Evolutionary conservation across 1,140 invertebrate species (phyloP), one percentile per base, ranked within the genome.

Genomic region (Drosophila equinoxialis): DNA sequence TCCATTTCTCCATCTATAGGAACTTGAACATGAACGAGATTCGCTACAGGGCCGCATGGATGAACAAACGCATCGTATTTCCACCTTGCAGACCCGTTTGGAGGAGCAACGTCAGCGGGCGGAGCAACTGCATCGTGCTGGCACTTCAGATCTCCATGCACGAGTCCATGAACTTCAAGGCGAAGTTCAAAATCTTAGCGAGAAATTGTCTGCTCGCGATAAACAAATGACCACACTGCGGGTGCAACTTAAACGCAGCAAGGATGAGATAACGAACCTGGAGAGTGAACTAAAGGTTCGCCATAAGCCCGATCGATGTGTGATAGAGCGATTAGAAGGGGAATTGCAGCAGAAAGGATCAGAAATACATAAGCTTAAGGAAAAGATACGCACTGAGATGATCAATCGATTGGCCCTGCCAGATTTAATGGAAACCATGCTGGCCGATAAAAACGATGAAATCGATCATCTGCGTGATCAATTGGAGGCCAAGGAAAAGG

Each of bases 11-110:
- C 39, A 65, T 58, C 33, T 59, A 3, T 86, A 97, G 96, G 96
- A 97, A 92, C 92, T 97, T 42, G 94, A 95, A 74, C 95, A 95
- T 45, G 96, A 97, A 80, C 95, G 96, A 20, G 96, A 97, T 77
- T 94, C 96, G 33, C 92, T 97, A 54, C 96, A 97, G 87, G 94
- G 95, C 72, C 95, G 95, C 48, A 94, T 96, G 71, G 95, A 96
- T 26, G 95, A 97, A 83, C 96, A 97, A 90, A 93, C 97, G 64
- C 94, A 96, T 64, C 94, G 96, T 82, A 95, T 97, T 64, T 96
- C 96, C 48, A 94, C 95, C 1, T 93, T 97, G 74, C 95, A 96
- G 70, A 95, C 95, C 65, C 94, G 96, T 14, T 92, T 97, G 37
- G 96, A 97, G 89, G 95, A 96, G 76, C 95, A 96, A 77, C 93